Evolutionary conservation across 64 coral and sea anemone genomes (phyloP).

Genomic region (Stichodactyla helianthus): DNA sequence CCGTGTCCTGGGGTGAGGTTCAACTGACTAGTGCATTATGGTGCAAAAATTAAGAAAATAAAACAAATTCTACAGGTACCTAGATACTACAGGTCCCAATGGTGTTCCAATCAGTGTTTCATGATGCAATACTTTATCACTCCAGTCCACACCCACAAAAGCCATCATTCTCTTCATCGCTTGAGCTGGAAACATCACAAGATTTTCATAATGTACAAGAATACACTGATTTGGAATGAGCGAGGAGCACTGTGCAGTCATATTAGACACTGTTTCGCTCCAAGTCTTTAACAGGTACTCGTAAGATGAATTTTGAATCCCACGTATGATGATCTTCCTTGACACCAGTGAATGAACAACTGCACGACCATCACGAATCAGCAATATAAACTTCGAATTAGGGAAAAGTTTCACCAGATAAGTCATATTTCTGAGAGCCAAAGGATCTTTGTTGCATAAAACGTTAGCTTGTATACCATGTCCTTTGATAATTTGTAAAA

Average conservation of each 20-base stretch:
- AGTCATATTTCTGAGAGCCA: slow-evolving; percentile 80
- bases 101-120: slow-evolving; percentile 53
- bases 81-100: slow-evolving; percentile 75
- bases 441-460: slow-evolving; percentile 90
- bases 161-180: slow-evolving; percentile 66
- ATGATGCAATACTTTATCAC: slow-evolving; percentile 81
- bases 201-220: slow-evolving; percentile 75
- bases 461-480: slow-evolving; percentile 53
- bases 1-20: too few relatives aligned
- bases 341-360: slow-evolving; percentile 81
- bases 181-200: slow-evolving; percentile 58
- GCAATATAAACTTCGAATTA: slow-evolving; percentile 82
- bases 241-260: slow-evolving; percentile 60
- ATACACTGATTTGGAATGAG: slow-evolving; percentile 55
- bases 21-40: neutral
- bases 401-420: slow-evolving; percentile 86
- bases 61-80: slow-evolving; percentile 26
- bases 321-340: slow-evolving; percentile 63
- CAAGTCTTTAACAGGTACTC: slow-evolving; percentile 57
- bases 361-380: slow-evolving; percentile 87
- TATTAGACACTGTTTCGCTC: slow-evolving; percentile 49
- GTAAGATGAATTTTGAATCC: slow-evolving; percentile 45
- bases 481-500: slow-evolving; percentile 68
- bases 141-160: slow-evolving; percentile 73
- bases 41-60: neutral